phyloP scores from a whole-genome alignment of 1,140 invertebrate genomes.

The Sipha flava region DNA sequence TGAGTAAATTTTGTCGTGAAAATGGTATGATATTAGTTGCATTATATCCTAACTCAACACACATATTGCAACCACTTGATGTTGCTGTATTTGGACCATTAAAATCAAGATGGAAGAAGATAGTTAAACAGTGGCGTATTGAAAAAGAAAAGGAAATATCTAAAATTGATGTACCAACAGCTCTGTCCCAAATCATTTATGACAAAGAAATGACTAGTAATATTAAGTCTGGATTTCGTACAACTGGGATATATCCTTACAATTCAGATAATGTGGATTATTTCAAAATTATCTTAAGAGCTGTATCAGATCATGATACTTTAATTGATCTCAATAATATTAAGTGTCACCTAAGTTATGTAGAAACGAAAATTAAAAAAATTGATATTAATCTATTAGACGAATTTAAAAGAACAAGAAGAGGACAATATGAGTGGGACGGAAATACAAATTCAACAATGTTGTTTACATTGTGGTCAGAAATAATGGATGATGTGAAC shows the following conservation, averaged over 20 bases:
- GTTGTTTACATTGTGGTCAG: background rate
- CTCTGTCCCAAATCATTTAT: background rate
- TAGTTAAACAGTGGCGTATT: slow-evolving; percentile 34
- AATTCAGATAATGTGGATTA: background rate
- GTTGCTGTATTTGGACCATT: slow-evolving; percentile 43
- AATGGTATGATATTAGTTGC: slow-evolving; percentile 44
- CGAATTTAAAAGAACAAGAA: background rate
- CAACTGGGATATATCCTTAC: background rate
- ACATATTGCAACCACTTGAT: slow-evolving; percentile 45
- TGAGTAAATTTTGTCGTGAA: slow-evolving; percentile 42
- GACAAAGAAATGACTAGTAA: background rate
- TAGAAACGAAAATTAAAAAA: background rate
- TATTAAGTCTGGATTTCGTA: background rate
- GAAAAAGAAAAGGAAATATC: background rate
- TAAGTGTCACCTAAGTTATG: background rate
- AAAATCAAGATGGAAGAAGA: slow-evolving; percentile 42
- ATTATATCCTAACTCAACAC: slow-evolving; percentile 45
- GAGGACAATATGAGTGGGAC: background rate
- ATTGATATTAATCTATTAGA: background rate
- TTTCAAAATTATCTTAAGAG: background rate
- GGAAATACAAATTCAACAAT: background rate
- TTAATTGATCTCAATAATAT: background rate
- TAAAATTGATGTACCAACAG: background rate
- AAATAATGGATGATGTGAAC: background rate
- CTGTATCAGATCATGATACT: background rate